phyloP scores from a whole-genome alignment of 2,797 vertebrate species.

The Meda fulgida region DNA sequence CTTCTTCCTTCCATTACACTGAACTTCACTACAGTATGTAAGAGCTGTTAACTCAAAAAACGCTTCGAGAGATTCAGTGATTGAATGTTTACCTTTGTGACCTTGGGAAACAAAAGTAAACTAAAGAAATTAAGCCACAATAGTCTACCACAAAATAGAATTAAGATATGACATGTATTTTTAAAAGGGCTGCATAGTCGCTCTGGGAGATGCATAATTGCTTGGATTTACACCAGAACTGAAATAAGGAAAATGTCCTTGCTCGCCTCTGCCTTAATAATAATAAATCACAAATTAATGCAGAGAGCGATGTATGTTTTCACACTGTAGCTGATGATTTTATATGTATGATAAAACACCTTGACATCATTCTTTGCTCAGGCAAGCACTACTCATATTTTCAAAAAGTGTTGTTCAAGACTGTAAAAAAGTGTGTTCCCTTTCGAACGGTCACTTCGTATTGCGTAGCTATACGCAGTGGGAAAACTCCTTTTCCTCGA shows the following conservation, averaged over 20 bases:
- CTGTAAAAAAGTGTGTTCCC: neutral
- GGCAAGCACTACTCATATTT: no score
- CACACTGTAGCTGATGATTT: neutral
- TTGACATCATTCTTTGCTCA: neutral
- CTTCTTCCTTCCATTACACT: no score
- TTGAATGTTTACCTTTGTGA: neutral
- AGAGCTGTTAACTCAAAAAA: neutral
- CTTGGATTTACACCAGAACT: neutral
- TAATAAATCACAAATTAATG: neutral
- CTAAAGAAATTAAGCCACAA: neutral
- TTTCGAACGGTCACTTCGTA: no score
- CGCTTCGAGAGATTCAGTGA: neutral
- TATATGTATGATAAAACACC: neutral
- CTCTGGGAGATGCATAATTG: neutral
- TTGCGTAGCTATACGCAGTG: no score
- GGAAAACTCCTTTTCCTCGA: no score
- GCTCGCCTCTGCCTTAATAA: neutral
- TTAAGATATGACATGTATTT: slow-evolving; percentile 16
- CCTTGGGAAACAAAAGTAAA: slow-evolving; percentile 9
- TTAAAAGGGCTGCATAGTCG: neutral
- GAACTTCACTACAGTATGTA: no score
- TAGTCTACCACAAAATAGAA: slow-evolving; percentile 3
- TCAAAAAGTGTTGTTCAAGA: neutral
- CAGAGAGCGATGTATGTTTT: neutral
- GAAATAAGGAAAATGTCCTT: neutral